Conservation (phyloP, 2,888 invertebrate species). For the Lithosia quadra region DNA sequence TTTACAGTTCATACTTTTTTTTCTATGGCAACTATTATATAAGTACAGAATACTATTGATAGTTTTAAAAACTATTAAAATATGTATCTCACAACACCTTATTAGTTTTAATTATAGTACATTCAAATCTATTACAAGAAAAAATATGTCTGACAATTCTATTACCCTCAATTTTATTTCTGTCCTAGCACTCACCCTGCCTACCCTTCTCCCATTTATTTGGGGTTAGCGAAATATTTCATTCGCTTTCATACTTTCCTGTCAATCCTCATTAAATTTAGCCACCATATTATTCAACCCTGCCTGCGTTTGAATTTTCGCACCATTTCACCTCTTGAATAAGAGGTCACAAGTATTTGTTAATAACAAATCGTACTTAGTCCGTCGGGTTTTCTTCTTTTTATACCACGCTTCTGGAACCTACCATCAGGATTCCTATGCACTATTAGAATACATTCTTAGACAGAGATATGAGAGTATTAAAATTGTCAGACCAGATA, state of each 20-base stretch:
- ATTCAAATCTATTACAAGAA: slow-evolving; percentile 37
- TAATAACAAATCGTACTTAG: no score
- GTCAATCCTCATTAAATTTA: no score
- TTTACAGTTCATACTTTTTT: slow-evolving; percentile 32
- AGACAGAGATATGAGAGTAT: slow-evolving; percentile 19
- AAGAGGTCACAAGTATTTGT: no score
- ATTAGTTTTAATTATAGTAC: slow-evolving; percentile 46
- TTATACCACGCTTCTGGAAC: no score
- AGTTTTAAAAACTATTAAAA: slow-evolving; percentile 54
- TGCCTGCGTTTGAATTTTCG: no score
- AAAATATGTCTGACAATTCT: slow-evolving; percentile 34
- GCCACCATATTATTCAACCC: no score
- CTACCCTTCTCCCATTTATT: no score
- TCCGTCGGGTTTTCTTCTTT: no score
- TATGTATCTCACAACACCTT: slow-evolving; percentile 55
- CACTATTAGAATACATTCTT: background rate
- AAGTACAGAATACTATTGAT: slow-evolving; percentile 47
- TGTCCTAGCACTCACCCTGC: background rate
- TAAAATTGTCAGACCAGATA: slow-evolving; percentile 35
- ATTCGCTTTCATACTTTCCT: no score
- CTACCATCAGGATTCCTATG: background rate
- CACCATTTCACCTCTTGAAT: no score
- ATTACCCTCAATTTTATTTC: slow-evolving; percentile 12
- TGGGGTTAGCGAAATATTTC: no score
- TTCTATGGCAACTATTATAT: slow-evolving; percentile 53